These are phyloP conservation scores for Drosophila truncata DNA, from an alignment of 1,140 invertebrate genomes.

Conservation along the genomic window DNA sequence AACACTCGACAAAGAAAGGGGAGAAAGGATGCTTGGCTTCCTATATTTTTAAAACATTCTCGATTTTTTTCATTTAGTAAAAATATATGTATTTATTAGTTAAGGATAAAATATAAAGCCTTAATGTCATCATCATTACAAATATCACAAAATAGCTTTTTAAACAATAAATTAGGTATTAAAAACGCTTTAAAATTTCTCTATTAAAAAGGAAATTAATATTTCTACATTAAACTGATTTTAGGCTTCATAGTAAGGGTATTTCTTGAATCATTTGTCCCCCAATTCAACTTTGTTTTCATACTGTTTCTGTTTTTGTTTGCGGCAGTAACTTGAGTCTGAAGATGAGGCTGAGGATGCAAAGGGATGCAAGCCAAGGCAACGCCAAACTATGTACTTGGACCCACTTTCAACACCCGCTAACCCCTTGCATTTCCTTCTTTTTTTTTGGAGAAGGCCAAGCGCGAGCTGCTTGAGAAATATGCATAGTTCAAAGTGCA, in stretches of 20 bases:
- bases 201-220: not conserved
- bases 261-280: not conserved
- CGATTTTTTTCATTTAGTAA: not conserved
- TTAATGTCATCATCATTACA: not conserved
- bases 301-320: slow-evolving; percentile 42
- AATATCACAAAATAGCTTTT: not conserved
- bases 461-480: slow-evolving; percentile 56
- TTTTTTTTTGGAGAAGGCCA: slow-evolving; percentile 54
- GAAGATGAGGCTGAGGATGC: slow-evolving; percentile 37
- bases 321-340: slow-evolving; percentile 48
- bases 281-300: slow-evolving; percentile 18
- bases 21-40: not conserved
- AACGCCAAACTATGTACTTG: slow-evolving; percentile 43
- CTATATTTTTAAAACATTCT: not conserved
- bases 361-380: slow-evolving; percentile 43
- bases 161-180: no score
- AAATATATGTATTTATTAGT: not conserved
- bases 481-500: slow-evolving; percentile 49
- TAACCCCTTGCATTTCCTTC: not conserved
- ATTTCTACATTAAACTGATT: not conserved
- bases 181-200: no score
- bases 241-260: not conserved
- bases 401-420: slow-evolving; percentile 5
- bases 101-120: no score
- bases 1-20: slow-evolving; percentile 17